Percentiles rank a stretch among this genome's conserved stretches.
phyloP scores from a whole-genome alignment of 2,888 invertebrate genomes.

The Leucophenga maculata region DNA sequence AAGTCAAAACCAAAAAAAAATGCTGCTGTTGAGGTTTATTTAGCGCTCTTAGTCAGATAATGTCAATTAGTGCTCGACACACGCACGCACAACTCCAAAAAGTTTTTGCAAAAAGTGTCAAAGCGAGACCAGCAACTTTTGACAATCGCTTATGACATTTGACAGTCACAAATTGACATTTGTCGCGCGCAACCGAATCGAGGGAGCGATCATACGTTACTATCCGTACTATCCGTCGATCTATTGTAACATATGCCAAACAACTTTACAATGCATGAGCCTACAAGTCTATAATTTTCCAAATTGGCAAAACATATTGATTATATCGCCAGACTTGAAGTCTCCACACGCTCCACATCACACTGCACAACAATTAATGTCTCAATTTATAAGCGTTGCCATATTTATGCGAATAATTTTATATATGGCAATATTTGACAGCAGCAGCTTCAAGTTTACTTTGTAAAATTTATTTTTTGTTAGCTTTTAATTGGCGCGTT shows the following conservation, averaged over 20 bases:
- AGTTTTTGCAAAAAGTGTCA: too few species aligned
- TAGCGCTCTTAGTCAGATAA: too few species aligned
- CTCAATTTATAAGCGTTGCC: constrained; percentile 54
- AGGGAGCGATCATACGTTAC: not conserved
- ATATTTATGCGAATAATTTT: constrained; percentile 31
- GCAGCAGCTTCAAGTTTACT: not conserved
- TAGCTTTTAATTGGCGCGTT: too few species aligned
- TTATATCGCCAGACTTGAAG: not conserved
- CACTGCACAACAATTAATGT: constrained; percentile 44
- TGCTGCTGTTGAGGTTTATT: too few species aligned
- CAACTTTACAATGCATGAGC: not conserved
- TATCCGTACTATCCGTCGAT: not conserved
- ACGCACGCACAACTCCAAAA: too few species aligned
- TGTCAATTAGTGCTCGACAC: too few species aligned
- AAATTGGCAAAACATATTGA: constrained; percentile 9
- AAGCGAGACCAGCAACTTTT: constrained; percentile 3
- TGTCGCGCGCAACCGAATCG: constrained; percentile 6
- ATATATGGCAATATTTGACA: not conserved
- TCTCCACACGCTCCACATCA: not conserved
- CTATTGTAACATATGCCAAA: not conserved
- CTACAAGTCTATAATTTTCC: constrained; percentile 16
- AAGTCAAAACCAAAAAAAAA: too few species aligned
- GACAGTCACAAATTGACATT: constrained; percentile 24
- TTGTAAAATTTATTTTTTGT: not conserved
- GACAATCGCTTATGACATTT: constrained; percentile 22